Evolutionary conservation across 2,797 vertebrate species (phyloP).

Genomic region (Notolabrus celidotus): DNA sequence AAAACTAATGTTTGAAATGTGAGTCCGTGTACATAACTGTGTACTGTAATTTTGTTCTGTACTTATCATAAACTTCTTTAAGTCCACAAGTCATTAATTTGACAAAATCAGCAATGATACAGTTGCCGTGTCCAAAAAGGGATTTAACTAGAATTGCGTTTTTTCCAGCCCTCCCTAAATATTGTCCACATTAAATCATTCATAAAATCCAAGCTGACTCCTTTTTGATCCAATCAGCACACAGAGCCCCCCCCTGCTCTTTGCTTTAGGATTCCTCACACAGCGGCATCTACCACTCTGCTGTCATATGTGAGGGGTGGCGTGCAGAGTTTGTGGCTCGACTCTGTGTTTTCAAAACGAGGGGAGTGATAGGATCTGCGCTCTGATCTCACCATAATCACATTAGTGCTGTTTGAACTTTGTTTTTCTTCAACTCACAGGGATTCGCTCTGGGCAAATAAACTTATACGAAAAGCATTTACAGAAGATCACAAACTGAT

Average conservation of each 20-base stretch:
- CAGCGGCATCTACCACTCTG: slow-evolving; percentile 14
- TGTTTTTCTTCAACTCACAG: slow-evolving; percentile 72
- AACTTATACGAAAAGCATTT: slow-evolving; percentile 71
- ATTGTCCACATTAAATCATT: slow-evolving; percentile 12
- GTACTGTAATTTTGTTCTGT: no score
- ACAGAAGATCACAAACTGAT: slow-evolving; percentile 65
- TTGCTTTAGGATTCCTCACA: slow-evolving; percentile 29
- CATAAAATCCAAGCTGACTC: slow-evolving; percentile 26
- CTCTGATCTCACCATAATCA: slow-evolving; percentile 81
- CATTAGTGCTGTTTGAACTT: slow-evolving; percentile 78
- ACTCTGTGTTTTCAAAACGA: slow-evolving; percentile 66
- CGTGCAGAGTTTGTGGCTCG: slow-evolving; percentile 53
- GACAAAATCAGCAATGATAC: no score
- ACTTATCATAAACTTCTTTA: no score
- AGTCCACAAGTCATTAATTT: no score
- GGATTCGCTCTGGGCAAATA: slow-evolving; percentile 73
- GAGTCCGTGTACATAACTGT: no score
- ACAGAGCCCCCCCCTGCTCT: slow-evolving; percentile 53
- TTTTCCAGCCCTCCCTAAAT: neutral
- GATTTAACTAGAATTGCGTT: no score
- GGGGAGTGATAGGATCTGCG: slow-evolving; percentile 72
- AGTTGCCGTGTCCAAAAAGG: no score
- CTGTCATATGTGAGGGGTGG: slow-evolving; percentile 50
- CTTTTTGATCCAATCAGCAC: slow-evolving; percentile 56
- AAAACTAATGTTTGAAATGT: no score